phyloP scores from a whole-genome alignment of 2,888 invertebrate species.

The Plagodis pulveraria region DNA sequence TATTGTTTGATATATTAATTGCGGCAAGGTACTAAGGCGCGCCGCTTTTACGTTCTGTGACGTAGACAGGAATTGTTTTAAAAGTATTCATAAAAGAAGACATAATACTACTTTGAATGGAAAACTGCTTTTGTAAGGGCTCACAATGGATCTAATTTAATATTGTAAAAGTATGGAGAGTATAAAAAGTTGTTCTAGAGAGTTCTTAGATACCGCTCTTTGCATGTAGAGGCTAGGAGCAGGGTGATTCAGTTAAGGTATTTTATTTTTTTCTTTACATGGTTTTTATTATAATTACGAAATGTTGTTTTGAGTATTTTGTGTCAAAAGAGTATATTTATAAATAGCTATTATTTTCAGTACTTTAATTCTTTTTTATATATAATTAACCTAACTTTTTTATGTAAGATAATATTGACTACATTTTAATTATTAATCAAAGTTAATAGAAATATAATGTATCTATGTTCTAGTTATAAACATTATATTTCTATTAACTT shows the following conservation, averaged over 20 bases:
- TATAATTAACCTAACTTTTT: too few species aligned
- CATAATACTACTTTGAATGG: conserved; percentile 15
- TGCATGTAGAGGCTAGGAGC: neutral
- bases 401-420: too few species aligned
- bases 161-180: conserved; percentile 15
- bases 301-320: too few species aligned
- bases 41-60: conserved; percentile 5
- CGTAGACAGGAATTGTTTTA: conserved; percentile 4
- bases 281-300: neutral
- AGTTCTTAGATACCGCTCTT: neutral
- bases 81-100: conserved; percentile 14
- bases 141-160: conserved; percentile 30
- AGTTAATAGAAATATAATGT: too few species aligned
- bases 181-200: conserved; percentile 1
- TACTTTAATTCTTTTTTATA: too few species aligned
- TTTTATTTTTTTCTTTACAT: neutral
- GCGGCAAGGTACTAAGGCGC: conserved; percentile 3
- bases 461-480: too few species aligned
- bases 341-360: too few species aligned
- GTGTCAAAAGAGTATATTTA: too few species aligned
- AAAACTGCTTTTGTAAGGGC: conserved; percentile 14
- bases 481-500: too few species aligned
- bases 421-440: too few species aligned
- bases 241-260: neutral
- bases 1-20: neutral